Evolutionary conservation across 2,888 invertebrate species (phyloP).

Genomic region (Schrankia costaestrigalis): DNA sequence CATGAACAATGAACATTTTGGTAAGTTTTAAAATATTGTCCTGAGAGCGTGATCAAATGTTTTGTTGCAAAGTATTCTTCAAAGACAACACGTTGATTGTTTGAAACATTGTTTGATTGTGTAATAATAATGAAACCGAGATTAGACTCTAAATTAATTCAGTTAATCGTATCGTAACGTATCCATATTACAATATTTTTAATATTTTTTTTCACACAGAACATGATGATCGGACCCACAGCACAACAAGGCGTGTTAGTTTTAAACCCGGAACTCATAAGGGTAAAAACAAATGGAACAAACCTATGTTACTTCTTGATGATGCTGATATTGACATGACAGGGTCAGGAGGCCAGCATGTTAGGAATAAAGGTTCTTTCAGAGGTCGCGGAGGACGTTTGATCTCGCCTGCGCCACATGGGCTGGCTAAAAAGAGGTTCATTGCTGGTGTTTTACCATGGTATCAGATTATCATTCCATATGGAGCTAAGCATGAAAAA

Average conservation of each 20-base stretch:
- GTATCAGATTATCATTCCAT: slow-evolving; percentile 87
- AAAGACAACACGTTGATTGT: too few relatives aligned
- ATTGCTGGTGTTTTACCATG: slow-evolving; percentile 81
- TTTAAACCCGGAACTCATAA: slow-evolving; percentile 76
- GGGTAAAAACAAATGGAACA: slow-evolving; percentile 65
- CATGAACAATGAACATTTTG: slow-evolving; percentile 67
- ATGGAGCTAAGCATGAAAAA: slow-evolving; percentile 88
- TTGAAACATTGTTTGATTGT: too few relatives aligned
- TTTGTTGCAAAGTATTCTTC: background rate
- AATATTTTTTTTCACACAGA: slow-evolving; percentile 48
- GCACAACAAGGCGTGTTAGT: slow-evolving; percentile 72
- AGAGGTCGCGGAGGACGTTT: slow-evolving; percentile 67
- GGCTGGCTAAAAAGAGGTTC: slow-evolving; percentile 63
- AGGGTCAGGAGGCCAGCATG: slow-evolving; percentile 46
- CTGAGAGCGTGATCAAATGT: background rate
- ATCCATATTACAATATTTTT: background rate
- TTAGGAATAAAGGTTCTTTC: slow-evolving; percentile 51
- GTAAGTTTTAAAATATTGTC: slow-evolving; percentile 39
- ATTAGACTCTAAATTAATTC: too few relatives aligned
- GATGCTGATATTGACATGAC: slow-evolving; percentile 83
- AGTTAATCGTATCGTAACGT: too few relatives aligned
- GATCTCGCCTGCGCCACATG: slow-evolving; percentile 67
- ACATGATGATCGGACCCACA: slow-evolving; percentile 70
- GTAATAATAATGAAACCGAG: too few relatives aligned
- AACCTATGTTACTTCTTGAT: slow-evolving; percentile 76